Evolutionary conservation across 2,888 invertebrate genomes (phyloP), one percentile per base, ranked within the genome.

Genomic region (Drosophila kambysellisi): DNA sequence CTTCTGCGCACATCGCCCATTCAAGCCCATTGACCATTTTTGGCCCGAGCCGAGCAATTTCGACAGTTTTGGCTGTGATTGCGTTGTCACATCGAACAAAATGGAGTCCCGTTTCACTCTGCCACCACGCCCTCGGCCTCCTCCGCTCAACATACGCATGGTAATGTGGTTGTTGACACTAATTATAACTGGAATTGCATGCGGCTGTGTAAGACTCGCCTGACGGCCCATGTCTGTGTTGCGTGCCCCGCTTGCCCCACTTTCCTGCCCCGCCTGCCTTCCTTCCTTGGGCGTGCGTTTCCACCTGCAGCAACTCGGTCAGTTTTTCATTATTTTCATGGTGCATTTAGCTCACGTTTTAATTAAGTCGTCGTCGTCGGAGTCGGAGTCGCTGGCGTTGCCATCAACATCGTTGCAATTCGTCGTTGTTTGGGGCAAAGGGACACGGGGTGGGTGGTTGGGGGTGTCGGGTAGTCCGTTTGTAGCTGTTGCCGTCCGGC

Each of bases 241-340:
- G 59, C 52, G 46, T 57, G 59, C 60, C 30, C 48, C 65, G 64
- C 25, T 0, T 35, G 46, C 4, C n/a, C 17, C 4, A 7, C 30
- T 12, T 0, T 4, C 5, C n/a, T 46, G 46, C 7, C 61, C 32
- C 32, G 30, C 2, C 2, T 25, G 58, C 12, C 25, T 0, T 12
- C 35, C 33, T 70, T 60, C 68, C 76, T 76, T 70, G 72, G 68
- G 59, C 73, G 32, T 66, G 70, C 60, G 61, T 75, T 79, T 46
- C 46, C 71, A 77, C 71, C 77, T 76, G 78, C 86, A 66, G 58
- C 64, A 80, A 82, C 78, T 88, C 86, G 86, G 84, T 82, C 83
- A 90, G 83, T 80, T 90, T 90, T 91, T 85, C 83, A 89, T 88
- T 83, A 88, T 91, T 90, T 91, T 81, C 87, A 89, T 88, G 87